Evolutionary conservation across 2,888 invertebrate genomes (phyloP), one percentile per base, ranked within the genome.

Genomic region (Thalpophila matura): DNA sequence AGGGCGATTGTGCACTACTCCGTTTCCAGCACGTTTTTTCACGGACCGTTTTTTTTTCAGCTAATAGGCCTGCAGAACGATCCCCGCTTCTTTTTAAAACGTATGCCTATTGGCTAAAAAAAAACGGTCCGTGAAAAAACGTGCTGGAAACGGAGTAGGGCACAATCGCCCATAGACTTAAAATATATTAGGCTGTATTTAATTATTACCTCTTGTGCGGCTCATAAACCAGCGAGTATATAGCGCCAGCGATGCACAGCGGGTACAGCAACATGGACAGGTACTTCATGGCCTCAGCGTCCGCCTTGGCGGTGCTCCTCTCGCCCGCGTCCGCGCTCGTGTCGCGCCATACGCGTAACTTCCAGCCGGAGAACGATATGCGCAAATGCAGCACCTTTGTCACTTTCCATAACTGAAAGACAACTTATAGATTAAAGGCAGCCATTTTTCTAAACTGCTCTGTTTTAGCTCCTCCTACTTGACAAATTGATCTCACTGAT

Each of bases 261-360:
- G 99, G 99, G 90, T 99, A 98, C 54, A 99, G 93, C 31, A 99
- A 80, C 91, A 98, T 98, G 63, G 97, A 97, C 37, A 99, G 95
- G 88, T 99, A 99, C 58, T 96, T 96, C 99, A 99, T 99, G 55
- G 98, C 98, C 92, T 99, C 97, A 0, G 97, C 97, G 92, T 99
- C 99, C 67, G 98, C 98, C 77, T 96, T 95, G 76, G 98, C 97
- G 0, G 99, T 99, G 85, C 96, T 96, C 63, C 95, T 95, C 91
- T 99, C 99, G 3, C 79, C 89, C 5, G 87, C 92, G 79, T 91
- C 90, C 26, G 96, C 97, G 55, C 95, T 95, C 29, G 94, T 22
- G 54, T 89, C 90, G 5, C 91, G 87, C 86, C 89, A 89, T 33
- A 91, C 80, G 24, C 83, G 83, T 18, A 84, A 80, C 80, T 73